phyloP scores from a whole-genome alignment of 2,113 vertebrate species.

The Formicarius rufipectus region DNA sequence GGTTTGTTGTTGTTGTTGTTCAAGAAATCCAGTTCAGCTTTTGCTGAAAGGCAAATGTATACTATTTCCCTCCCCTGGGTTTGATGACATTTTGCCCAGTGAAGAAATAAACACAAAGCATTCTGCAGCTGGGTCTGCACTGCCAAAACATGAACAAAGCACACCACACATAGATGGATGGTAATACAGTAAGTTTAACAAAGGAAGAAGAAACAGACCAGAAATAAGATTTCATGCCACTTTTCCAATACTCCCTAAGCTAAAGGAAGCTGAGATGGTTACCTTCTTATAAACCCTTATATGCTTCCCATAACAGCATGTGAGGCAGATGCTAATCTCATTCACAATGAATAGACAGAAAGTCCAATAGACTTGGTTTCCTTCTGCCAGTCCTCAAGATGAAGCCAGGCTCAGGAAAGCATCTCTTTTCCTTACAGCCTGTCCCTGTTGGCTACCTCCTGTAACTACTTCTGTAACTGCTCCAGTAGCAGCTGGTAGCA shows the following conservation, averaged over 20 bases:
- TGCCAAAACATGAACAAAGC: slow-evolving; percentile 11
- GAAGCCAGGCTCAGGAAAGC: background rate
- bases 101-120: background rate
- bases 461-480: background rate
- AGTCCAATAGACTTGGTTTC: background rate
- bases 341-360: background rate
- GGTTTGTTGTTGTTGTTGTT: background rate
- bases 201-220: background rate
- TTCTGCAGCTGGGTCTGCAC: background rate
- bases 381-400: background rate
- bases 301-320: background rate
- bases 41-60: background rate
- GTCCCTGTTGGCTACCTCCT: background rate
- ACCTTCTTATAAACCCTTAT: background rate
- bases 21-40: background rate
- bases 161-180: background rate
- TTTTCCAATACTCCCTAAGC: background rate
- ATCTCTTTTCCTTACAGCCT: background rate
- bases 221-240: background rate
- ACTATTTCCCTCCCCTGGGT: background rate
- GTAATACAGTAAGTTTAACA: background rate
- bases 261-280: background rate
- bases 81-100: slow-evolving; percentile 6
- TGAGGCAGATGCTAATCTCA: background rate
- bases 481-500: background rate